Percentiles rank a stretch among this genome's conserved stretches.
Conservation (phyloP, 1,140 invertebrate genomes). For the Drosophila sechellia region DNA sequence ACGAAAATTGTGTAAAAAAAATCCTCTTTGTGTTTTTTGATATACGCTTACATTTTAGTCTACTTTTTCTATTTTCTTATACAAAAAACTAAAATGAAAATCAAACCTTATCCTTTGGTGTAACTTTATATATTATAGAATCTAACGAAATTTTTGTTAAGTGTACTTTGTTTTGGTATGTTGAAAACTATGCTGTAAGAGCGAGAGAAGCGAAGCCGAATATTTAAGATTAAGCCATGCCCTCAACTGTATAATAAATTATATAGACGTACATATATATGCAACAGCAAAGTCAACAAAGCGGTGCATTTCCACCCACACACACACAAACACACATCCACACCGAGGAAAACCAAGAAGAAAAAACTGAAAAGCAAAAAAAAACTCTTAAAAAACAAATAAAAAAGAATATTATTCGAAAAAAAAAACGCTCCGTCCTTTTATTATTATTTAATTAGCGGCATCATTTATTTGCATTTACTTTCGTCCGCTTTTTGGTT, state of each 20-base stretch:
- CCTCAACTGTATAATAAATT: slow-evolving; percentile 83
- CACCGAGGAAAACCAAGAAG: slow-evolving; percentile 66
- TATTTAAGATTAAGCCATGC: slow-evolving; percentile 79
- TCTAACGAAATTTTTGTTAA: slow-evolving; percentile 51
- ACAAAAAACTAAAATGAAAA: neutral
- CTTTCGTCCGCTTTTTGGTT: slow-evolving; percentile 22
- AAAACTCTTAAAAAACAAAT: slow-evolving; percentile 75
- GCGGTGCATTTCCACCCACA: slow-evolving; percentile 62
- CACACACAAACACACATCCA: slow-evolving; percentile 42
- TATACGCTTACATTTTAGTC: slow-evolving; percentile 39
- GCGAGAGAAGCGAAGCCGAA: slow-evolving; percentile 51
- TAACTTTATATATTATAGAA: slow-evolving; percentile 43
- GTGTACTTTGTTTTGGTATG: slow-evolving; percentile 71
- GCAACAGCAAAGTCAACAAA: slow-evolving; percentile 71
- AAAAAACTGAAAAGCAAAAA: slow-evolving; percentile 65
- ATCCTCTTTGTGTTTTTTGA: slow-evolving; percentile 68
- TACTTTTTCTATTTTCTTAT: slow-evolving; percentile 19
- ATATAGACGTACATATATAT: slow-evolving; percentile 52
- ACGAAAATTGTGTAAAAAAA: slow-evolving; percentile 68
- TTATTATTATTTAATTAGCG: slow-evolving; percentile 79
- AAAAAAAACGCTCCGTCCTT: slow-evolving; percentile 55
- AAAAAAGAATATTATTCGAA: slow-evolving; percentile 82
- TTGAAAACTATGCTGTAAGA: slow-evolving; percentile 63
- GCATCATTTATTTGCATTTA: slow-evolving; percentile 27
- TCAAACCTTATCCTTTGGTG: slow-evolving; percentile 35